phyloP scores from a whole-genome alignment of 2,797 vertebrate species.

The Macropodus opercularis region DNA sequence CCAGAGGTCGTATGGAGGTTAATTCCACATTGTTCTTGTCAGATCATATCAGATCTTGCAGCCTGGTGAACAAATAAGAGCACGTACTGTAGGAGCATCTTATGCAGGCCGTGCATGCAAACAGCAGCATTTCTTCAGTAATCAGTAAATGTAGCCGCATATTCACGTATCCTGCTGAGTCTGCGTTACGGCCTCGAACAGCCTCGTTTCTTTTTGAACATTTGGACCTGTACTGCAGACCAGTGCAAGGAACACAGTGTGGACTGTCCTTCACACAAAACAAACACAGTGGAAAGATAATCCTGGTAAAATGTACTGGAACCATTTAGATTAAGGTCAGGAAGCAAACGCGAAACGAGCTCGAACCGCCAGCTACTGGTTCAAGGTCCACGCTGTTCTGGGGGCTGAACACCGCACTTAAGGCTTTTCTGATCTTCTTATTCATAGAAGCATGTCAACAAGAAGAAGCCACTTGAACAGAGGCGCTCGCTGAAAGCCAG shows the following conservation, averaged over 20 bases:
- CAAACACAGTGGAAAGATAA: not conserved
- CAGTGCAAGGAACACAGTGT: not conserved
- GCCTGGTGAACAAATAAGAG: not conserved
- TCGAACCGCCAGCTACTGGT: not conserved
- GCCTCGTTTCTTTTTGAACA: too few relatives aligned
- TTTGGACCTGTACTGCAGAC: not conserved
- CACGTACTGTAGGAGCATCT: not conserved
- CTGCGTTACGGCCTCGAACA: too few relatives aligned
- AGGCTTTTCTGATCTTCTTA: not conserved
- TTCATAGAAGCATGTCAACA: not conserved
- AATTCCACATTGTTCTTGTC: slow-evolving; percentile 14
- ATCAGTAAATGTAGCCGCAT: too few relatives aligned
- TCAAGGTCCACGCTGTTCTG: not conserved
- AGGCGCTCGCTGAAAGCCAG: not conserved
- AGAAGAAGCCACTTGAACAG: not conserved
- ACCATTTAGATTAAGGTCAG: not conserved
- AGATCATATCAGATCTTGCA: not conserved
- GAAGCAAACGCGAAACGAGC: not conserved
- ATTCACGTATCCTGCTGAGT: too few relatives aligned
- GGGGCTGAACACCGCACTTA: not conserved
- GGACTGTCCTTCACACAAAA: not conserved
- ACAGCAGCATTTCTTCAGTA: not conserved
- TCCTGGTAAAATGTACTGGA: not conserved
- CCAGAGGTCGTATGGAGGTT: slow-evolving; percentile 15
- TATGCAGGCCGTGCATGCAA: not conserved